phyloP scores from a whole-genome alignment of 2,888 invertebrate species.

The Sminthurides aquaticus region DNA sequence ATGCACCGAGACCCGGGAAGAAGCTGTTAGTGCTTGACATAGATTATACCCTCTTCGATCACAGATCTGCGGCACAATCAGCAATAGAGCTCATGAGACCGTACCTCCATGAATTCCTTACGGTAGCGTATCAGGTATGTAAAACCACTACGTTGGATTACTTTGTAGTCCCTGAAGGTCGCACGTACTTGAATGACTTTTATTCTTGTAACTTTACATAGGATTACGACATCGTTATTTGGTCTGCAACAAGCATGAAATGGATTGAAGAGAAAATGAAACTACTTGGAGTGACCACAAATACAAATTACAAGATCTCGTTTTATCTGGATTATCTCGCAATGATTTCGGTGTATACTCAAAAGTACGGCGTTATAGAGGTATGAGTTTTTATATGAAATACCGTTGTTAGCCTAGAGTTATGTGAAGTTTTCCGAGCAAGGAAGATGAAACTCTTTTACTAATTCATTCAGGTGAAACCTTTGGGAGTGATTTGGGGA shows the following conservation, averaged over 20 bases:
- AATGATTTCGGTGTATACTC: conserved; percentile 89
- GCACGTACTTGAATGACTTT: background rate
- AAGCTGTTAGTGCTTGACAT: conserved; percentile 88
- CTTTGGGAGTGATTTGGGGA: conserved; percentile 94
- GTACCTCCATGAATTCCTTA: conserved; percentile 86
- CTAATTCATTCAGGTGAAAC: conserved; percentile 65
- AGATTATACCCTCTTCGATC: conserved; percentile 94
- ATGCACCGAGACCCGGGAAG: conserved; percentile 74
- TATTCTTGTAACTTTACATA: too few relatives aligned
- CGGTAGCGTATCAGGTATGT: conserved; percentile 67
- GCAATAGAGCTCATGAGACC: conserved; percentile 87
- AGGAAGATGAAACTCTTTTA: background rate
- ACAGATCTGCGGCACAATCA: conserved; percentile 83
- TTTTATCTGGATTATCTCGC: conserved; percentile 86
- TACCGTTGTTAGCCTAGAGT: background rate
- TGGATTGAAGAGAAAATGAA: conserved; percentile 98
- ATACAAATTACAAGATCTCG: conserved; percentile 80
- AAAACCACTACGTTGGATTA: background rate
- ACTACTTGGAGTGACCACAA: conserved; percentile 72
- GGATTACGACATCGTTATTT: conserved; percentile 92
- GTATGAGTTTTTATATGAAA: conserved; percentile 50
- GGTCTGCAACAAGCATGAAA: conserved; percentile 97
- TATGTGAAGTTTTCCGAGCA: conserved; percentile 1
- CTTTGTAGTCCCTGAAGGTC: background rate
- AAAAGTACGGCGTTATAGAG: conserved; percentile 84